Percentiles rank a stretch among this genome's conserved stretches.
Conservation (phyloP, 1,140 invertebrate species). For the Neotoxoptera formosana region DNA sequence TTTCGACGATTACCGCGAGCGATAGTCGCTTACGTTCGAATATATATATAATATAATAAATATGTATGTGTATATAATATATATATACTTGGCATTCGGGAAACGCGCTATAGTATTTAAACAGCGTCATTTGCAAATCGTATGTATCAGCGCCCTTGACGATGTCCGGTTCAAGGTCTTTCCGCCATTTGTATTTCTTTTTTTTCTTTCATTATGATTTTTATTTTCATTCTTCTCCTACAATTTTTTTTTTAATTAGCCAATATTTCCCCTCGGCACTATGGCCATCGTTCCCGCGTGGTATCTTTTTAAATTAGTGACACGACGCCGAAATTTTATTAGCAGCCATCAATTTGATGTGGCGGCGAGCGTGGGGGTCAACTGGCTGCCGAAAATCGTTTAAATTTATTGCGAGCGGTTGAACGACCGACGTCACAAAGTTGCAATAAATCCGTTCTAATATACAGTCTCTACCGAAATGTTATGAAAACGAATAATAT, state of each 20-base stretch:
- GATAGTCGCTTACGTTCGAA: not conserved
- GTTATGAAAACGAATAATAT: not conserved
- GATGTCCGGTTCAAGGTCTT: slow-evolving; percentile 56
- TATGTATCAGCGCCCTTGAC: slow-evolving; percentile 51
- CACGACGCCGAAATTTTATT: slow-evolving; percentile 31
- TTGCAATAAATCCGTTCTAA: not conserved
- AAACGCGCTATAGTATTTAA: slow-evolving; percentile 47
- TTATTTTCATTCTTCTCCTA: slow-evolving; percentile 33
- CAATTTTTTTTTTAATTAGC: slow-evolving; percentile 20
- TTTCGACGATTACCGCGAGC: not conserved
- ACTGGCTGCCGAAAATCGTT: slow-evolving; percentile 23
- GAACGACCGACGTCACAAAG: not conserved
- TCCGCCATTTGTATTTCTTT: slow-evolving; percentile 42
- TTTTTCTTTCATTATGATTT: slow-evolving; percentile 30
- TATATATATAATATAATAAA: not conserved
- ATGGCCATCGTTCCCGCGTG: not conserved
- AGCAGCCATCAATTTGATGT: not conserved
- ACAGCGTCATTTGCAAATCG: slow-evolving; percentile 50
- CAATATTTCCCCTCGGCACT: slow-evolving; percentile 15
- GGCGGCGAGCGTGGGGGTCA: not conserved
- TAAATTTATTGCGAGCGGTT: not conserved
- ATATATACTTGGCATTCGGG: slow-evolving; percentile 30
- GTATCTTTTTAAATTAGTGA: slow-evolving; percentile 20
- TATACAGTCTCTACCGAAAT: not conserved
- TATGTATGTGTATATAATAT: not conserved